Percentiles rank a stretch among this genome's conserved stretches.
Conservation (phyloP, 2,888 invertebrate genomes). For the Deilephila porcellus region DNA sequence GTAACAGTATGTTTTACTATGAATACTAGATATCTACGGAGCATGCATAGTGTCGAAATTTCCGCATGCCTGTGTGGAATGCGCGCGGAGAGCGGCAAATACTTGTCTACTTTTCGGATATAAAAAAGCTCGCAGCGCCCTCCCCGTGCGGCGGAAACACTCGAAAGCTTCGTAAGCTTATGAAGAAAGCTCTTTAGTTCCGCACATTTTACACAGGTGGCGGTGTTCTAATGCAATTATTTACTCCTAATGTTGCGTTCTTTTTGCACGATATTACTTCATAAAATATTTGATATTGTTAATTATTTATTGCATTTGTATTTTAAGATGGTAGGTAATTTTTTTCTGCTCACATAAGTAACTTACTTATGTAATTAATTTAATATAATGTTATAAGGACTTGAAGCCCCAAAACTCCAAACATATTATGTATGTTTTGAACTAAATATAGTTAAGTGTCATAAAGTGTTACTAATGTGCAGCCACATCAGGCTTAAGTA, state of each 20-base stretch:
- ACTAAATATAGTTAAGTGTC: too few relatives aligned
- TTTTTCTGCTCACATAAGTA: too few relatives aligned
- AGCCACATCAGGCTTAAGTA: too few relatives aligned
- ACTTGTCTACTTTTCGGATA: conserved; percentile 26
- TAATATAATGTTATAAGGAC: too few relatives aligned
- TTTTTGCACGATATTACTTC: not conserved
- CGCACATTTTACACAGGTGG: conserved; percentile 58
- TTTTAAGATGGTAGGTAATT: too few relatives aligned
- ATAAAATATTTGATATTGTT: conserved; percentile 32
- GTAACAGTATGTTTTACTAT: not conserved
- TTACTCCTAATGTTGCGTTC: not conserved
- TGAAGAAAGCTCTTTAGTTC: conserved; percentile 60
- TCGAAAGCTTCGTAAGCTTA: conserved; percentile 56
- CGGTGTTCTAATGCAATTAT: conserved; percentile 44
- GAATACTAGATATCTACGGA: not conserved
- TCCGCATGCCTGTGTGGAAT: not conserved
- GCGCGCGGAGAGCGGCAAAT: not conserved
- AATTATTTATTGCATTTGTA: too few relatives aligned
- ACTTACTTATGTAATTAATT: too few relatives aligned
- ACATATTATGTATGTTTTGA: too few relatives aligned
- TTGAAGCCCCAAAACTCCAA: too few relatives aligned
- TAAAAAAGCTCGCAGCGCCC: conserved; percentile 57
- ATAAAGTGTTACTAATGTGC: too few relatives aligned
- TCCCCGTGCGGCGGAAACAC: conserved; percentile 52
- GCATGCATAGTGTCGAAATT: not conserved